Evolutionary conservation across 2,113 vertebrate genomes (phyloP).

Genomic region (Platysteira castanea): DNA sequence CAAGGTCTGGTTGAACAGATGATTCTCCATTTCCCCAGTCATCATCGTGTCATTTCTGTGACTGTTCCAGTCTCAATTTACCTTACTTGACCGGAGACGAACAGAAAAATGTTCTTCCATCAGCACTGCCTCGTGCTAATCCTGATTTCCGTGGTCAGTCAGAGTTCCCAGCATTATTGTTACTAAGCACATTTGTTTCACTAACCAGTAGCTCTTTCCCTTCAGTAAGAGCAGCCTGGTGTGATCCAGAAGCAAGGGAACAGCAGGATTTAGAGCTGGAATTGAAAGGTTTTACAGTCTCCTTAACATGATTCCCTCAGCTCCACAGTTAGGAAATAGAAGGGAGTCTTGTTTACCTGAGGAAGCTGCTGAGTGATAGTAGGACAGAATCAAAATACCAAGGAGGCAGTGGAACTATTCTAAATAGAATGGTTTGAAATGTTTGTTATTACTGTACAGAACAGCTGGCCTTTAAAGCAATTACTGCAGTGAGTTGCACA

Average conservation of each 20-base stretch:
- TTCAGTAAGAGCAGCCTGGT: not conserved
- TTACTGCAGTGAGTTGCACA: conserved; percentile 52
- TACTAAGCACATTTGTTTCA: not conserved
- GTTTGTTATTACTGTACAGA: conserved; percentile 54
- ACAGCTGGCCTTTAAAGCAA: conserved; percentile 60
- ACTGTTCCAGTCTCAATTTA: not conserved
- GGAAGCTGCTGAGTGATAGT: not conserved
- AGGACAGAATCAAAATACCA: conserved; percentile 21
- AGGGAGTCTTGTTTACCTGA: not conserved
- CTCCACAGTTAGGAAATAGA: not conserved
- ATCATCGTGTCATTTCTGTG: not conserved
- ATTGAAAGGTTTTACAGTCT: not conserved
- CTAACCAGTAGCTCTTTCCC: not conserved
- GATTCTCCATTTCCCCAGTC: not conserved
- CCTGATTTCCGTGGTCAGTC: not conserved
- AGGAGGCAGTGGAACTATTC: conserved; percentile 7
- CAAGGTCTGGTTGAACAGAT: not conserved
- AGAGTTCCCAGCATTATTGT: not conserved
- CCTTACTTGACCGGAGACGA: not conserved
- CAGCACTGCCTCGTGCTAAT: not conserved
- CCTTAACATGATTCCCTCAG: not conserved
- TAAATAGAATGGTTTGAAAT: conserved; percentile 50
- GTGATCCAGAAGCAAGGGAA: not conserved
- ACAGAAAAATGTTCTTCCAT: not conserved
- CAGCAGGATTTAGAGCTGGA: not conserved